These are phyloP conservation scores for Perizoma affinitatum DNA, from an alignment of 2,888 invertebrate species.

Conservation along the genomic window DNA sequence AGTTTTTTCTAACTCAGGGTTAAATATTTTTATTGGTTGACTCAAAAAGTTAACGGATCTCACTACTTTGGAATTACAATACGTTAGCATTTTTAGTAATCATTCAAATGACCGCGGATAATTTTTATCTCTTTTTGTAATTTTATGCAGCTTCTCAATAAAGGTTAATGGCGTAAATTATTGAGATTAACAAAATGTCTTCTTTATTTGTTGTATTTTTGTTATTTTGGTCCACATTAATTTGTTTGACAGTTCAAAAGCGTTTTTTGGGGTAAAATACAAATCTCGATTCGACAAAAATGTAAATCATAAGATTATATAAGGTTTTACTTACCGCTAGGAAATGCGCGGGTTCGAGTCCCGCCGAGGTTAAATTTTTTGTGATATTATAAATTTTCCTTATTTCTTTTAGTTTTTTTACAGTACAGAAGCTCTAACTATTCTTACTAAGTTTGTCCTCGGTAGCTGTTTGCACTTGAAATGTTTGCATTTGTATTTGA, in stretches of 20 bases:
- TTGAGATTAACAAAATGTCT: too few species aligned
- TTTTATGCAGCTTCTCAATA: neutral
- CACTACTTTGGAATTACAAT: constrained; percentile 32
- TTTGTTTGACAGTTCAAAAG: too few species aligned
- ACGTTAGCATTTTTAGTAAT: constrained; percentile 32
- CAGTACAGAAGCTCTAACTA: neutral
- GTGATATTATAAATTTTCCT: too few species aligned
- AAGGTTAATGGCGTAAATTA: constrained; percentile 1
- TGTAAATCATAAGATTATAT: too few species aligned
- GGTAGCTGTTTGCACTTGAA: constrained; percentile 39
- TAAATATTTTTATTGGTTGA: constrained; percentile 29
- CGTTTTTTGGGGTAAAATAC: too few species aligned
- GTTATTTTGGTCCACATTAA: too few species aligned
- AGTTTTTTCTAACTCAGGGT: constrained; percentile 40
- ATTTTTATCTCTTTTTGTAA: neutral
- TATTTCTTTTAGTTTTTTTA: too few species aligned
- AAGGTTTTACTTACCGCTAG: too few species aligned
- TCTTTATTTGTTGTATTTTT: too few species aligned
- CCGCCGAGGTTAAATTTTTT: too few species aligned
- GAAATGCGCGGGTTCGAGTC: too few species aligned
- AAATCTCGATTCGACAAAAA: too few species aligned
- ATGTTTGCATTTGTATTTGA: constrained; percentile 42
- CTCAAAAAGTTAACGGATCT: constrained; percentile 40
- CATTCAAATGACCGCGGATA: constrained; percentile 4
- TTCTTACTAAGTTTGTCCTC: constrained; percentile 35